These are phyloP conservation scores for Drosophila cracens DNA, from an alignment of 2,888 invertebrate species.

Conservation along the genomic window DNA sequence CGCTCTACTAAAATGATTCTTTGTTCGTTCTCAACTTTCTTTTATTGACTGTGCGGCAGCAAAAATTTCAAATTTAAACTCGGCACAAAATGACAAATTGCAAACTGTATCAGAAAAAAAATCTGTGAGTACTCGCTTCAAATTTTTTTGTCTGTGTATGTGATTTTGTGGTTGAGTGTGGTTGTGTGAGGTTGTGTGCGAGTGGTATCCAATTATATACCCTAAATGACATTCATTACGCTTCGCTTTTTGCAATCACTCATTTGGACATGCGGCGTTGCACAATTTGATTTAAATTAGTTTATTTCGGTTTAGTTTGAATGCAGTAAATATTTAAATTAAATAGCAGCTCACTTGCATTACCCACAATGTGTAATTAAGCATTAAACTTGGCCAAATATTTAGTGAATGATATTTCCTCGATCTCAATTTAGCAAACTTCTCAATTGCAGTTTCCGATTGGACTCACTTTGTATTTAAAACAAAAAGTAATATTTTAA, in stretches of 20 bases:
- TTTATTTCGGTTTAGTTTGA: slow-evolving; percentile 55
- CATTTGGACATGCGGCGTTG: slow-evolving; percentile 25
- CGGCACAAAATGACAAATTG: slow-evolving; percentile 71
- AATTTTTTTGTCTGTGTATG: slow-evolving; percentile 21
- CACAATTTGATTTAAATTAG: slow-evolving; percentile 60
- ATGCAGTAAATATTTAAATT: slow-evolving; percentile 53
- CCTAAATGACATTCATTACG: slow-evolving; percentile 64
- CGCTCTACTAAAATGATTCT: slow-evolving; percentile 31
- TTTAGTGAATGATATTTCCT: background rate
- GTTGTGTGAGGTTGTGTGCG: background rate
- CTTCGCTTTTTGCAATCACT: slow-evolving; percentile 35
- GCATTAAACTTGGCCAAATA: slow-evolving; percentile 1
- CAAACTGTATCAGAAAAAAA: slow-evolving; percentile 54
- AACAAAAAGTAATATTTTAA: background rate
- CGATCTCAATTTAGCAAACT: background rate
- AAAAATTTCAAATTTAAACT: slow-evolving; percentile 57
- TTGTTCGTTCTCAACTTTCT: slow-evolving; percentile 43
- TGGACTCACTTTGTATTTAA: background rate
- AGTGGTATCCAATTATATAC: slow-evolving; percentile 36
- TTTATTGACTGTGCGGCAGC: slow-evolving; percentile 64
- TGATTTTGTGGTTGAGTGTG: background rate
- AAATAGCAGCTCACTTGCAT: slow-evolving; percentile 28
- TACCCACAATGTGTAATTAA: slow-evolving; percentile 66
- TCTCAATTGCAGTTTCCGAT: background rate
- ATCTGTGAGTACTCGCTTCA: slow-evolving; percentile 25